Evolutionary conservation across 2,113 vertebrate species (phyloP).

Genomic region (Leptobrachium ailaonicum): DNA sequence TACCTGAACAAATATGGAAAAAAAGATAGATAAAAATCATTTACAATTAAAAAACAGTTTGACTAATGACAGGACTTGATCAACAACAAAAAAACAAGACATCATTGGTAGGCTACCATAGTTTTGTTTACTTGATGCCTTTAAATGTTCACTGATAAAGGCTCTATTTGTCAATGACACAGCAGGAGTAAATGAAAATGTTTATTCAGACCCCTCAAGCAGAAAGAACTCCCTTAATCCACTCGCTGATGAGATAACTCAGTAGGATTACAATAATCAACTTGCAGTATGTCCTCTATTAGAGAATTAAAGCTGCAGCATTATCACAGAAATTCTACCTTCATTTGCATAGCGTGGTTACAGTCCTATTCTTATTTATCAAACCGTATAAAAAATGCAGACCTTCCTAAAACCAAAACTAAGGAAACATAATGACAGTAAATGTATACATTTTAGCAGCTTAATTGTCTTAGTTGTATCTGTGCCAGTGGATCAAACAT

Average conservation of each 20-base stretch:
- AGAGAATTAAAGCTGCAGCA: slow-evolving; percentile 62
- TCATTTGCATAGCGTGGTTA: slow-evolving; percentile 63
- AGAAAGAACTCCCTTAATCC: slow-evolving; percentile 72
- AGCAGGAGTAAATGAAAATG: slow-evolving; percentile 73
- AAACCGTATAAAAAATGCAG: background rate
- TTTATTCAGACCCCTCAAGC: slow-evolving; percentile 71
- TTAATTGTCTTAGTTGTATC: no score
- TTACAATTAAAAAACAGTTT: background rate
- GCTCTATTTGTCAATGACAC: slow-evolving; percentile 69
- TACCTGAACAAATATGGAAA: background rate
- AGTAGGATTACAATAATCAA: slow-evolving; percentile 75
- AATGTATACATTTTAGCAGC: no score
- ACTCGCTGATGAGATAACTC: slow-evolving; percentile 72
- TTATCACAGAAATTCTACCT: slow-evolving; percentile 61
- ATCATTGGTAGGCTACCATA: slow-evolving; percentile 28
- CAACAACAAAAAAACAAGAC: slow-evolving; percentile 29
- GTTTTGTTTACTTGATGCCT: slow-evolving; percentile 61
- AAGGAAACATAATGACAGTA: background rate
- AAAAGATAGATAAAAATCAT: background rate
- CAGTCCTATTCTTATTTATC: slow-evolving; percentile 57
- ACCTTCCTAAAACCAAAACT: background rate
- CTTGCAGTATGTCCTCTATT: slow-evolving; percentile 69
- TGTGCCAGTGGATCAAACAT: no score
- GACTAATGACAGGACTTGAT: background rate
- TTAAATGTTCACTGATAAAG: slow-evolving; percentile 60